Percentiles rank a stretch among this genome's conserved stretches.
Conservation (phyloP, 2,888 invertebrate species). For the Isoperla grammatica region DNA sequence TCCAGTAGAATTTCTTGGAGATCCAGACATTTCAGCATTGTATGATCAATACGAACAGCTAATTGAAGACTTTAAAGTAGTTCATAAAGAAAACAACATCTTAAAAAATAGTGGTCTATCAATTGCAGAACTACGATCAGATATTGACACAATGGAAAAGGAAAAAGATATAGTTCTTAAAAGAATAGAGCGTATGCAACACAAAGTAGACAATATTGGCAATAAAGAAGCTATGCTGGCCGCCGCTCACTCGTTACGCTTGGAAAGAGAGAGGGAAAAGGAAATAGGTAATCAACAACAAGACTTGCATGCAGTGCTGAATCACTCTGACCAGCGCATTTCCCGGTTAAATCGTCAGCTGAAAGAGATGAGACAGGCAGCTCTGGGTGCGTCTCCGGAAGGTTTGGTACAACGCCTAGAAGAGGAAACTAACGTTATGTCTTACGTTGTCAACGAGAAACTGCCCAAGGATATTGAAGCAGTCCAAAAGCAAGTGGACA, state of each 20-base stretch:
- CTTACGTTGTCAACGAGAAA: conserved; percentile 71
- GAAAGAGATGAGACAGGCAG: conserved; percentile 51
- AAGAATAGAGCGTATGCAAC: conserved; percentile 53
- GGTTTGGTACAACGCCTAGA: conserved; percentile 65
- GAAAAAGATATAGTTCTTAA: conserved; percentile 70
- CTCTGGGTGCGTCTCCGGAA: conserved; percentile 55
- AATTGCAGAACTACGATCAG: conserved; percentile 73
- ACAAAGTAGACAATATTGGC: conserved; percentile 57
- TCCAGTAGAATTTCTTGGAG: conserved; percentile 66
- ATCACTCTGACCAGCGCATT: conserved; percentile 49
- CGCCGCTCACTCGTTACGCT: conserved; percentile 46
- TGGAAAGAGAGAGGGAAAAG: conserved; percentile 54
- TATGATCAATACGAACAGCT: conserved; percentile 66
- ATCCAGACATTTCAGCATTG: conserved; percentile 64
- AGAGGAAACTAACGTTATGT: conserved; percentile 70
- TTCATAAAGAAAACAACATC: conserved; percentile 64
- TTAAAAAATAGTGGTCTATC: conserved; percentile 58
- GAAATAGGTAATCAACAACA: conserved; percentile 52
- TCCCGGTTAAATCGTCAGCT: conserved; percentile 63
- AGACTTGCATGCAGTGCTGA: conserved; percentile 50
- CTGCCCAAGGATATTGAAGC: conserved; percentile 65
- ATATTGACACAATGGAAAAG: conserved; percentile 79
- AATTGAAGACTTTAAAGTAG: conserved; percentile 74
- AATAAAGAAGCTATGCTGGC: conserved; percentile 60
- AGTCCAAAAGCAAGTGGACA: conserved; percentile 59